Percentiles rank a stretch among this genome's conserved stretches.
Conservation (phyloP, 2,888 invertebrate genomes). For the Cryptophagus acutangulus region DNA sequence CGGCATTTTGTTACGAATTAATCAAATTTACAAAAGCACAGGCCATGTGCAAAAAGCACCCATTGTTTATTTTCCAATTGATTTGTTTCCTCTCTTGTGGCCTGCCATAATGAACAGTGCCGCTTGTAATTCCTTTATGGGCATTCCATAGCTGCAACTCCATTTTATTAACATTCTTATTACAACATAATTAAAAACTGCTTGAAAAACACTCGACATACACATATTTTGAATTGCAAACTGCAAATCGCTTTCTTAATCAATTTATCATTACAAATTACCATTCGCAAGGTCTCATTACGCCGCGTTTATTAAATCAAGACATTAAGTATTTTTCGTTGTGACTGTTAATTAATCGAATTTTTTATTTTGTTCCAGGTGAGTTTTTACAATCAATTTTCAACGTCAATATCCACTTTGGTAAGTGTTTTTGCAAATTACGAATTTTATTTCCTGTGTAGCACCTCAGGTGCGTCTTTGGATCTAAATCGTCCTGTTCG, state of each 20-base stretch:
- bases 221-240: not conserved
- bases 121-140: slow-evolving; percentile 19
- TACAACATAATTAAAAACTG: not conserved
- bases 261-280: no score
- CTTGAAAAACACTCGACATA: not conserved
- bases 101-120: slow-evolving; percentile 20
- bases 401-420: no score
- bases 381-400: no score
- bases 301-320: no score
- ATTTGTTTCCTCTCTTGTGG: no score
- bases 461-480: not conserved
- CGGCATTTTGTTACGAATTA: slow-evolving; percentile 25
- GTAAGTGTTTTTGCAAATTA: no score
- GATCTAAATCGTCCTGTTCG: slow-evolving; percentile 9
- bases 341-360: no score
- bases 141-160: slow-evolving; percentile 11
- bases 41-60: slow-evolving; percentile 20
- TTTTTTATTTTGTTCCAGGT: no score
- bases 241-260: no score
- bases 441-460: no score
- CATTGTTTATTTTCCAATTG: slow-evolving; percentile 29
- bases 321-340: no score
- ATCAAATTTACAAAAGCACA: slow-evolving; percentile 26
- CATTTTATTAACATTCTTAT: slow-evolving; percentile 1
- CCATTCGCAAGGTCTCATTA: no score